Evolutionary conservation across 2,797 vertebrate species (phyloP).

Genomic region (Tragopan temminckii): DNA sequence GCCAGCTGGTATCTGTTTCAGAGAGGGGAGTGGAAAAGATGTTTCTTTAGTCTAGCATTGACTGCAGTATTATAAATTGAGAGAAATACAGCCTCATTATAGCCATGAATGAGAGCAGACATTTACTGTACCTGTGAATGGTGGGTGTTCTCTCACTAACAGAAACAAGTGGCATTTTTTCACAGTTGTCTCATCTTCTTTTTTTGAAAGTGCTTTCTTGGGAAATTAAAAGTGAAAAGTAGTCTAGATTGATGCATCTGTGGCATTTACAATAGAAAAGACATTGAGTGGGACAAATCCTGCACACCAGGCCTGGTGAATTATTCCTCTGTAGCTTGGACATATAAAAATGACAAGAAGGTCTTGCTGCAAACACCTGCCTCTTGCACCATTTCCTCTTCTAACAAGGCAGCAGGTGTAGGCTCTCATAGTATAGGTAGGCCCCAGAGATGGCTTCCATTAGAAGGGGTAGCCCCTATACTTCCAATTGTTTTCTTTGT

Average conservation of each 20-base stretch:
- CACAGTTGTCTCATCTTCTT: background rate
- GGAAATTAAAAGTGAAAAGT: constrained; percentile 29
- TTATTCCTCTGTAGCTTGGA: background rate
- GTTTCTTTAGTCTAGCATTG: background rate
- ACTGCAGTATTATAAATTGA: background rate
- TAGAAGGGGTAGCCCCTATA: background rate
- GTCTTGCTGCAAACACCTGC: background rate
- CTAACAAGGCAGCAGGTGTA: background rate
- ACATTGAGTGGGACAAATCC: background rate
- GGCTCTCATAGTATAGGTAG: accelerated
- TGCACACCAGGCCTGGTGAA: background rate
- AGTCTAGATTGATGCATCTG: background rate
- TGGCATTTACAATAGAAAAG: background rate
- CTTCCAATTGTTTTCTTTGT: background rate
- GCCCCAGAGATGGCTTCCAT: background rate
- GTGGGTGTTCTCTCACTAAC: constrained; percentile 4
- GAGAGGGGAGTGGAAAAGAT: background rate
- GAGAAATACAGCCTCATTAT: background rate
- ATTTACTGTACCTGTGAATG: constrained; percentile 24
- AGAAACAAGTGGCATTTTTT: background rate
- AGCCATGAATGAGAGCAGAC: background rate
- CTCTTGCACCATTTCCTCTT: background rate
- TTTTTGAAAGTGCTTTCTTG: constrained; percentile 12
- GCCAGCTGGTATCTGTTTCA: constrained; percentile 16
- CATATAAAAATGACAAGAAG: background rate